phyloP scores from a whole-genome alignment of 2,888 invertebrate species.

The Thelaira solivaga region DNA sequence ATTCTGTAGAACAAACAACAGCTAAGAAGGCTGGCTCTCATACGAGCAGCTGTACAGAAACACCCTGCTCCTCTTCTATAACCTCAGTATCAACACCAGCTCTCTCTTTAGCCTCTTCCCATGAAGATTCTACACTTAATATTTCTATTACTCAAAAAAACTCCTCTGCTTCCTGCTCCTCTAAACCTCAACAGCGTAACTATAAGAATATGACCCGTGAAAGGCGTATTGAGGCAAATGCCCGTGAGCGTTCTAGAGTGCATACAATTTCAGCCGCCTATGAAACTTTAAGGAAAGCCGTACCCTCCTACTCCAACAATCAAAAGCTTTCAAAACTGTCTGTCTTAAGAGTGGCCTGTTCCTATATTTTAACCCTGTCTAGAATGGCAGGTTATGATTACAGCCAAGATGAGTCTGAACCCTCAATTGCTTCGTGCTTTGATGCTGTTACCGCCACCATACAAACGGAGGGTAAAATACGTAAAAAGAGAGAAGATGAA shows the following conservation, averaged over 20 bases:
- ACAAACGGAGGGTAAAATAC: slow-evolving; percentile 92
- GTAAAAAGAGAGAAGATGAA: slow-evolving; percentile 88
- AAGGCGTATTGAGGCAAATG: slow-evolving; percentile 94
- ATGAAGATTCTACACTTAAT: slow-evolving; percentile 61
- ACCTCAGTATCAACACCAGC: slow-evolving; percentile 43
- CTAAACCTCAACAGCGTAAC: slow-evolving; percentile 85
- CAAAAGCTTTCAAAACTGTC: slow-evolving; percentile 96
- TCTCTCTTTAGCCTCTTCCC: slow-evolving; percentile 63
- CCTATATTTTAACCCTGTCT: slow-evolving; percentile 92
- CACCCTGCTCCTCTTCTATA: slow-evolving; percentile 11
- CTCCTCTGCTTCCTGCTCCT: no score
- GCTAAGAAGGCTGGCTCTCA: not conserved
- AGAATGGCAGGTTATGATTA: slow-evolving; percentile 85
- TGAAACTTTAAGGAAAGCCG: slow-evolving; percentile 88
- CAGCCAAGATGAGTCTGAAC: slow-evolving; percentile 80
- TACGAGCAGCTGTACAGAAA: not conserved
- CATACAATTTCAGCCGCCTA: slow-evolving; percentile 98
- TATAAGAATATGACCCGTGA: slow-evolving; percentile 98
- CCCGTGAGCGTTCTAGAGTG: slow-evolving; percentile 92
- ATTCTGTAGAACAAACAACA: slow-evolving; percentile 62
- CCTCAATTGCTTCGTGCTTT: slow-evolving; percentile 86
- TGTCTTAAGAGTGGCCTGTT: slow-evolving; percentile 93
- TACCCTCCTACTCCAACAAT: slow-evolving; percentile 94
- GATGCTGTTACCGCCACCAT: slow-evolving; percentile 94
- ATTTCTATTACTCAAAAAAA: slow-evolving; percentile 53